A percentile compares a stretch with the other conserved stretches of the same genome.
Conservation (phyloP, 2,113 vertebrate species). For the Mobula hypostoma region DNA sequence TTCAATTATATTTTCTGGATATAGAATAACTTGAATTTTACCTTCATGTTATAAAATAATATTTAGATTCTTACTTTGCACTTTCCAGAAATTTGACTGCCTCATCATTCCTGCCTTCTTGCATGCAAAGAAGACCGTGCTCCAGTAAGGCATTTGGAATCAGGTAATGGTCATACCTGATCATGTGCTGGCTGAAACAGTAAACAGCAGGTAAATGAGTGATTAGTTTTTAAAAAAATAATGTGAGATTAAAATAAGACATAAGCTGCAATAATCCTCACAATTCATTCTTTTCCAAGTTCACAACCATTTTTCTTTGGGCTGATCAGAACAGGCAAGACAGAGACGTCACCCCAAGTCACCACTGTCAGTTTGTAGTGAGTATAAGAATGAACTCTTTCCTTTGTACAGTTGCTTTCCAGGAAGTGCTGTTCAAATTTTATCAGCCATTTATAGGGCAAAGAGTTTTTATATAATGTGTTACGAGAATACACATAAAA, state of each 20-base stretch:
- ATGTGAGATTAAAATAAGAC: neutral
- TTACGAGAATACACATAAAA: too few relatives aligned
- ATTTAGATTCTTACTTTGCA: constrained; percentile 72
- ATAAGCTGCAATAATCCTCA: neutral
- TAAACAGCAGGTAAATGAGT: constrained; percentile 28
- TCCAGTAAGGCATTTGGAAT: constrained; percentile 90
- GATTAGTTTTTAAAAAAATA: neutral
- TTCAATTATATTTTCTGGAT: neutral
- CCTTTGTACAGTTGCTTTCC: neutral
- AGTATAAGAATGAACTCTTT: neutral
- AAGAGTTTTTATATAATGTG: too few relatives aligned
- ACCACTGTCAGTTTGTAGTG: neutral
- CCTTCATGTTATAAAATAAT: neutral
- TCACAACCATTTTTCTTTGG: neutral
- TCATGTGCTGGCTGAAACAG: constrained; percentile 76
- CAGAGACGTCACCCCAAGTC: neutral
- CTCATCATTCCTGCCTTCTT: constrained; percentile 73
- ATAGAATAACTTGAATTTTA: neutral
- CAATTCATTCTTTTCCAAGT: neutral
- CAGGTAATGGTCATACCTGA: constrained; percentile 92
- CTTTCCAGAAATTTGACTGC: constrained; percentile 78
- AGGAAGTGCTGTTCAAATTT: too few relatives aligned
- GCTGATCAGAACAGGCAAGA: neutral
- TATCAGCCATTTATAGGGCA: too few relatives aligned
- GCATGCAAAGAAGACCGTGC: constrained; percentile 80